Evolutionary conservation across 2,888 invertebrate genomes (phyloP).

Genomic region (Trypoxylon attenuatum): DNA sequence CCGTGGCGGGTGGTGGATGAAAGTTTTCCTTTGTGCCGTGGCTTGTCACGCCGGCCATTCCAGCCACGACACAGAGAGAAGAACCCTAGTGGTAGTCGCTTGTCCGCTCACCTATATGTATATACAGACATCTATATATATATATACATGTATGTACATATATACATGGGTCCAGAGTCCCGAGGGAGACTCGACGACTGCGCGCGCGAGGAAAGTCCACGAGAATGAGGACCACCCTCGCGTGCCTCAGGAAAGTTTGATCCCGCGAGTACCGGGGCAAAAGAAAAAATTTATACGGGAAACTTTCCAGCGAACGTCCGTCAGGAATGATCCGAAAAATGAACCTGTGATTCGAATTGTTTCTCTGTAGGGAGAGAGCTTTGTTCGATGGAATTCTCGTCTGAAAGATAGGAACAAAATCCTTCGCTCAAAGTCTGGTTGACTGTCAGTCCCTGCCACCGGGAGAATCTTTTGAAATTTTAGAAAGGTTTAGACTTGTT

Average conservation of each 20-base stretch:
- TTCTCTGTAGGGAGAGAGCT: no score
- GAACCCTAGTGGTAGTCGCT: conserved; percentile 2
- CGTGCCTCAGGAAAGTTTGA: conserved; percentile 41
- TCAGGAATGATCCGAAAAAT: no score
- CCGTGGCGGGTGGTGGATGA: conserved; percentile 58
- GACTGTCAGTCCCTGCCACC: no score
- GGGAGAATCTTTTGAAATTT: no score
- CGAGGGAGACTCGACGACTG: conserved; percentile 37
- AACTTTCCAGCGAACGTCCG: conserved; percentile 17
- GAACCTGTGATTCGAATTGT: no score
- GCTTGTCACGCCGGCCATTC: conserved; percentile 54
- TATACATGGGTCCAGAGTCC: conserved; percentile 51
- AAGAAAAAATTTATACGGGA: conserved; percentile 32
- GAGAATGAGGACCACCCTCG: conserved; percentile 44
- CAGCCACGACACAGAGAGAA: conserved; percentile 17
- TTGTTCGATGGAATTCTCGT: no score
- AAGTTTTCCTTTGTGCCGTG: conserved; percentile 60
- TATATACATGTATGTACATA: conserved; percentile 31
- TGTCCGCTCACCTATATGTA: conserved; percentile 8
- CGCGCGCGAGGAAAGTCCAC: conserved; percentile 39
- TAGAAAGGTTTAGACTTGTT: no score
- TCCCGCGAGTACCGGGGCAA: conserved; percentile 14
- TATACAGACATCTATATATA: conserved; percentile 18
- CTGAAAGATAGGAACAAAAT: no score
- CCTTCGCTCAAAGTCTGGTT: no score